Evolutionary conservation across 1,140 invertebrate species (phyloP).

Genomic region (Plutomurus gul): DNA sequence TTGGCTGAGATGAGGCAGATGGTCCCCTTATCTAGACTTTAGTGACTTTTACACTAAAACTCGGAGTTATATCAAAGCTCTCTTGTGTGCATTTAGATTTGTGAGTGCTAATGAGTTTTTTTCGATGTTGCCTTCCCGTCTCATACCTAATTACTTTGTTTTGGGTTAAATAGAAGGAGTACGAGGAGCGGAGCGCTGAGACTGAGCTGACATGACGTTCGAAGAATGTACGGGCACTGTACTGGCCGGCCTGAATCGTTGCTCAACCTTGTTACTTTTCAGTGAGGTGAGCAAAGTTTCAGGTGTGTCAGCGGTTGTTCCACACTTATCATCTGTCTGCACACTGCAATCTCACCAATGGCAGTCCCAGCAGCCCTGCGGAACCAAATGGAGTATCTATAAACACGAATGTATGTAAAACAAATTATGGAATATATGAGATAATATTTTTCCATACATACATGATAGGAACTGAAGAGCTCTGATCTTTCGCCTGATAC

Average conservation of each 20-base stretch:
- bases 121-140: neutral
- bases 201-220: neutral
- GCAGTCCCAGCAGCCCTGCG: no score
- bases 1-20: slow-evolving; percentile 16
- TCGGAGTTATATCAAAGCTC: neutral
- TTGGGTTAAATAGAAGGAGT: slow-evolving; percentile 28
- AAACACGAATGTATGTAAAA: neutral
- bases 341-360: no score
- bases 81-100: slow-evolving; percentile 6
- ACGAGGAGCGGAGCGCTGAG: neutral
- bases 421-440: neutral
- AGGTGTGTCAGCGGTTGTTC: slow-evolving; percentile 46
- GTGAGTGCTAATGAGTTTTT: slow-evolving; percentile 30
- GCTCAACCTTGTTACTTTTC: slow-evolving; percentile 47
- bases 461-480: slow-evolving; percentile 20
- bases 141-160: slow-evolving; percentile 24
- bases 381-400: neutral
- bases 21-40: neutral
- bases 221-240: slow-evolving; percentile 4
- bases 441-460: neutral
- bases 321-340: neutral
- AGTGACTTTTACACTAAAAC: neutral
- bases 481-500: slow-evolving; percentile 52
- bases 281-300: slow-evolving; percentile 52
- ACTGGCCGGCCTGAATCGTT: slow-evolving; percentile 52